Evolutionary conservation across 1,140 invertebrate species (phyloP), one percentile per base, ranked within the genome.

Genomic region (Lamellibrachia luymesi): DNA sequence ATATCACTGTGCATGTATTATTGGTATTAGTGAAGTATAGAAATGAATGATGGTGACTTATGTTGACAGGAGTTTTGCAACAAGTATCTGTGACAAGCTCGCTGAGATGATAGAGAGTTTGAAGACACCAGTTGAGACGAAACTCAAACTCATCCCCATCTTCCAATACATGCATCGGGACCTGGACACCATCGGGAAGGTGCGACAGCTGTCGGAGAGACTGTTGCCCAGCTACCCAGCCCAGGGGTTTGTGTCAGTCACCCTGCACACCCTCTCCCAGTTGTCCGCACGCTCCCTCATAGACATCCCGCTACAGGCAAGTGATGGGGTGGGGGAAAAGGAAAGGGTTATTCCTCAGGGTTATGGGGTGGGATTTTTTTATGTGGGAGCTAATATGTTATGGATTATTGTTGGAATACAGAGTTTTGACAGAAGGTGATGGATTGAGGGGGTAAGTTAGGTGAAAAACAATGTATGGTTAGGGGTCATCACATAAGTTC

Each of bases 91-190:
- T 95, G 98, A 98, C 94, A 99, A 99, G 96, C 98, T 99, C 91
- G 98, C 98, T 1, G 98, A 98, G 93, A 99, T 99, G 98, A 99
- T 99, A 94, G 97, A 98, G 95, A 98, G 98, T 91, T 97, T 99
- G 94, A 97, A 98, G 90, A 99, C 98, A 1, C 98, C 98, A 5
- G 98, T 98, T 7, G 98, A 98, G 91, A 98, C 99, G 96, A 99
- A 99, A 96, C 96, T 99, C 4, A 97, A 98, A 94, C 97, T 99
- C 0, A 98, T 99, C 94, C 98, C 98, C 4, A 98, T 99, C 89
- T 96, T 99, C 91, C 98, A 98, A 94, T 98, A 99, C 94, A 99
- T 99, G 97, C 98, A 99, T 97, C 98, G 99, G 96, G 98, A 98
- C 95, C 98, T 97, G 80, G 97, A 97, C 51, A 98, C 98, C 17